Base-by-base conservation (phyloP, 2,888 invertebrate genomes). In the Argyra leucocephala region DNA sequence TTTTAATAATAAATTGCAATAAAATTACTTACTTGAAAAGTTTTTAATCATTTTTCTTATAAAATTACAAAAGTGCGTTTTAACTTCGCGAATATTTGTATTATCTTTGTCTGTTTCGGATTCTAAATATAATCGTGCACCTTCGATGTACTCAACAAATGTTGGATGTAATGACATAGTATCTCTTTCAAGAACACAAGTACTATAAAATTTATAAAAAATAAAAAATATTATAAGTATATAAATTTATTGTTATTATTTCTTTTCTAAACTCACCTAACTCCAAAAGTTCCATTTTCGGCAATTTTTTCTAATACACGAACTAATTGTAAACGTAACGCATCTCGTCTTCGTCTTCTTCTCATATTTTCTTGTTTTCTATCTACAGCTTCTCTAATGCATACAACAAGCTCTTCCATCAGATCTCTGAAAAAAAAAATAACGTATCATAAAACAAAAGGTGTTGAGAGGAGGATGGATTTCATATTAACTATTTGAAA, bases 301-400 rank as follows among this genome's bases (percentile, higher is more conserved):
- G 96, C 96, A 68, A 96, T 91, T 67, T 94, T 84, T 74, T 98
- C 92, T 71, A 99, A 83, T 71, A 98, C 89, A 73, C 91, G 88
- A 67, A 96, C 92, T 69, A 99, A 83, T 74, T 97, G 93, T 59
- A 98, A 83, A 60, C 99, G 84, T 63, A 99, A 81, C 15, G 95
- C 91, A 78, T 99, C 99, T 65, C 96, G 86, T 57, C 97, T 85
- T 65, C 95, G 83, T 58, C 96, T 83, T 58, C 98, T 83, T 65
- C 97, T 84, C 84, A 97, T 91, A 77, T 97, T 99, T 77, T 98
- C 98, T 80, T 97, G 96, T 76, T 97, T 98, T 62, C 94, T 86
- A 77, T 99, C 98, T 22, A 96, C 91, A 0, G 97, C 96, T 78
- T 99, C 99, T 22, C 96, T 88, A 66, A 99, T 87, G 70, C 93